Evolutionary conservation across 2,113 vertebrate species (phyloP).

Genomic region (Myiopsitta monachus): DNA sequence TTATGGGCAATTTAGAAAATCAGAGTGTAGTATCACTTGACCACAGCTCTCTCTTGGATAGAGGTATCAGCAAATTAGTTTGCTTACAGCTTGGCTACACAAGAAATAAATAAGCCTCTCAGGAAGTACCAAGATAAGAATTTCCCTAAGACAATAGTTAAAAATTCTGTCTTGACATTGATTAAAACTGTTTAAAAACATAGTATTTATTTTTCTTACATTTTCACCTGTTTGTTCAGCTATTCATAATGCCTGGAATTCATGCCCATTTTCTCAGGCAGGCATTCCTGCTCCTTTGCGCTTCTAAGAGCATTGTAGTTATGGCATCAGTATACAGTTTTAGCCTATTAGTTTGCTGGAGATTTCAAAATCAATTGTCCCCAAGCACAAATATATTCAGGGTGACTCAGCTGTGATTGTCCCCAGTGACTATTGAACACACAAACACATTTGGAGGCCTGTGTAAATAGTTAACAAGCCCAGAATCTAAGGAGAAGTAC

Average conservation of each 20-base stretch:
- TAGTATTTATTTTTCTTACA: neutral
- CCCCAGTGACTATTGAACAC: neutral
- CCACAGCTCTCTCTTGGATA: neutral
- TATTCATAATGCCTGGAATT: neutral
- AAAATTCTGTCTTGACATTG: neutral
- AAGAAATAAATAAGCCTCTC: neutral
- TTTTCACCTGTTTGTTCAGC: neutral
- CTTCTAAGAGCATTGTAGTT: neutral
- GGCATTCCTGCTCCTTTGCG: neutral
- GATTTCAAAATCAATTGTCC: neutral
- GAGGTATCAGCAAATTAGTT: neutral
- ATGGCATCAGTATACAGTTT: neutral
- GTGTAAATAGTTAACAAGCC: neutral
- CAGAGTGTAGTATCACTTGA: neutral
- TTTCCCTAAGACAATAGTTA: neutral
- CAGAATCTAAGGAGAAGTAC: neutral
- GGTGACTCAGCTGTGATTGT: neutral
- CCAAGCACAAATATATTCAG: neutral
- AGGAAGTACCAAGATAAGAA: neutral
- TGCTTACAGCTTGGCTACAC: neutral
- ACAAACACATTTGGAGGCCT: neutral
- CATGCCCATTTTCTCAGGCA: neutral
- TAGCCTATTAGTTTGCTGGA: neutral
- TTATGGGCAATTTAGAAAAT: neutral
- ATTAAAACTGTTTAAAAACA: neutral